Evolutionary conservation across 53 echinoderm and acorn worm species (phyloP).

Genomic region (Henricia sp.): DNA sequence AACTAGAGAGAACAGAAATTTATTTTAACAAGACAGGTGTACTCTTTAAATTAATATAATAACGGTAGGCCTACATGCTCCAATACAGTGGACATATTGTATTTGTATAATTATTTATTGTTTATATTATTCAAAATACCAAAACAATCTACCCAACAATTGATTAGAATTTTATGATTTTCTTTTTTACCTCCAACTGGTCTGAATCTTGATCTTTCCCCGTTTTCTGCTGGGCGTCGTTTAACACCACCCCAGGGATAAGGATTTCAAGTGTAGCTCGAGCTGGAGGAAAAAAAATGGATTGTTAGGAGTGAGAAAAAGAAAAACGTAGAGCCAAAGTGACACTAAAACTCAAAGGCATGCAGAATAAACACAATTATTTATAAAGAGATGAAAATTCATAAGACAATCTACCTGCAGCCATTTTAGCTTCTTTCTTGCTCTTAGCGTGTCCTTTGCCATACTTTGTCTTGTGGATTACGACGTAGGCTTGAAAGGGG

Average conservation of each 20-base stretch:
- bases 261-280: constrained; percentile 66
- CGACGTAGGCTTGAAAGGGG: constrained; percentile 87
- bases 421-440: constrained; percentile 85
- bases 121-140: background rate
- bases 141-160: too few relatives aligned
- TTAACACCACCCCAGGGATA: constrained; percentile 65
- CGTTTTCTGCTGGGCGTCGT: constrained; percentile 25
- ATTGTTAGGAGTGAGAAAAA: too few relatives aligned
- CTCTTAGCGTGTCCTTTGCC: constrained; percentile 88
- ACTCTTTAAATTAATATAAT: too few relatives aligned
- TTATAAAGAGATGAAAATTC: background rate
- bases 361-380: too few relatives aligned
- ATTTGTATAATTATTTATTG: background rate
- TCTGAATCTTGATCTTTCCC: constrained; percentile 40
- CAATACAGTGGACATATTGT: background rate
- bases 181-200: constrained; percentile 67
- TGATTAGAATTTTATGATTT: too few relatives aligned
- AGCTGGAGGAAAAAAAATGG: constrained; percentile 38
- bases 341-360: too few relatives aligned
- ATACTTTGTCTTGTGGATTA: constrained; percentile 78
- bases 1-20: too few relatives aligned
- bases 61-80: too few relatives aligned
- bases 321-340: background rate
- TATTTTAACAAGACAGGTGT: too few relatives aligned
- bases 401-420: constrained; percentile 73